Evolutionary conservation across 2,888 invertebrate genomes (phyloP), one percentile per base, ranked within the genome.

Genomic region (Amphiduros pacificus): DNA sequence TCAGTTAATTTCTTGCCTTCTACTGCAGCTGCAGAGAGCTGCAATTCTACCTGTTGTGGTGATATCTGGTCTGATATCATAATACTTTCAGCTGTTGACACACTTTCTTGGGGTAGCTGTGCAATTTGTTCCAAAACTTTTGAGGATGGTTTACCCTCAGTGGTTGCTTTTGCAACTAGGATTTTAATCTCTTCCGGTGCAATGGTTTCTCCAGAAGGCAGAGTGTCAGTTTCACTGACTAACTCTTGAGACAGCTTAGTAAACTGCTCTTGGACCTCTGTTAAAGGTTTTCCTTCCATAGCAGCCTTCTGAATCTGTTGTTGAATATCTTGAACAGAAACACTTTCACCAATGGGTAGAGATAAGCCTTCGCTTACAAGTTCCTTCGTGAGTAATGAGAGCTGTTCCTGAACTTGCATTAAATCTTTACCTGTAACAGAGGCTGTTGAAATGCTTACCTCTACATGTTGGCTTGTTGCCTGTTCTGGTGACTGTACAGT

Each of bases 181-280:
- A 54, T 58, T 17, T 55, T 56, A 24, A 58, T 55, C 59, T 63
- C 67, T 27, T 41, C 49, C 17, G 55, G 51, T 28, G 26, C 51
- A 22, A 51, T 27, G 24, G 17, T 51, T 26, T 51, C 17, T 4
- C 29, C 51, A 6, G 22, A 22, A 17, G 26, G 51, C 26, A 51
- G 17, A 5, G 29, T 28, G 17, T 17, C 51, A 11, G 17, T 26
- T 26, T 51, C 51, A 26, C 26, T 41, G 44, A 57, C 32, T n/a
- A 41, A 52, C 31, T 62, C 64, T n/a, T 54, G 20, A 24, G 26
- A 20, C 20, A 55, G 44, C 28, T 54, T 32, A n/a, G 55, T 40
- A 20, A 55, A 54, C 53, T 22, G 36, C 55, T 61, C 60, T 24
- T 59, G 51, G 41, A 66, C 60, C 41, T 62, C 51, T 0, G 58